A percentile compares a stretch with the other conserved stretches of the same genome.
phyloP scores from a whole-genome alignment of 1,140 invertebrate species.

The Caenorhabditis remanei region DNA sequence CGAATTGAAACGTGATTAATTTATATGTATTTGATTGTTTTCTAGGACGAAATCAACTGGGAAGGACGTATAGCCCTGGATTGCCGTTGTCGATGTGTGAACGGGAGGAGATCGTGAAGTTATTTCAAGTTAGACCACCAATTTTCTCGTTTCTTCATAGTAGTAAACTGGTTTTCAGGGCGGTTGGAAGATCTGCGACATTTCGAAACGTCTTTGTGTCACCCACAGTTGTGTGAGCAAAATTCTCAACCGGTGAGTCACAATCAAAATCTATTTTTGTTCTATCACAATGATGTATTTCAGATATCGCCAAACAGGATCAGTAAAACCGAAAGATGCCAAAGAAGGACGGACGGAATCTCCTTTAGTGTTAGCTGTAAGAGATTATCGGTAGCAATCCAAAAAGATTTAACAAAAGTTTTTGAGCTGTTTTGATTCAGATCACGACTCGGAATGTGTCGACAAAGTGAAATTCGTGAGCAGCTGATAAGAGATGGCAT shows the following conservation, averaged over 20 bases:
- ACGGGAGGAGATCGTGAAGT: constrained; percentile 73
- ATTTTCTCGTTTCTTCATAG: background rate
- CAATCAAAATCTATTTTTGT: background rate
- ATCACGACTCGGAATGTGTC: constrained; percentile 63
- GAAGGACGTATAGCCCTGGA: constrained; percentile 74
- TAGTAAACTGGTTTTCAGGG: constrained; percentile 55
- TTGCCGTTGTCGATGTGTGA: constrained; percentile 74
- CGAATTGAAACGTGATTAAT: background rate
- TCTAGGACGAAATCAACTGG: constrained; percentile 75
- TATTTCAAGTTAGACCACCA: constrained; percentile 66
- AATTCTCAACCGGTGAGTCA: constrained; percentile 73
- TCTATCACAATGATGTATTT: constrained; percentile 4
- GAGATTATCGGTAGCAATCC: constrained; percentile 68
- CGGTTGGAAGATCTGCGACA: constrained; percentile 78
- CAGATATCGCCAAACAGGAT: constrained; percentile 75
- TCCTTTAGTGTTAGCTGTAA: constrained; percentile 74
- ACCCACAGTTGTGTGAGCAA: constrained; percentile 77
- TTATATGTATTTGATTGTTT: background rate
- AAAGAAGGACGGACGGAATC: constrained; percentile 75
- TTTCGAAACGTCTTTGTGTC: constrained; percentile 76
- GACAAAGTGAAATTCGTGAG: constrained; percentile 77
- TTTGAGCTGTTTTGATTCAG: background rate
- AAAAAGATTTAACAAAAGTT: background rate
- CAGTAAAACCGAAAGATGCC: constrained; percentile 75
- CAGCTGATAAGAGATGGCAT: constrained; percentile 75